Evolutionary conservation across 2,888 invertebrate genomes (phyloP).

Genomic region (Xiphydria camelus): DNA sequence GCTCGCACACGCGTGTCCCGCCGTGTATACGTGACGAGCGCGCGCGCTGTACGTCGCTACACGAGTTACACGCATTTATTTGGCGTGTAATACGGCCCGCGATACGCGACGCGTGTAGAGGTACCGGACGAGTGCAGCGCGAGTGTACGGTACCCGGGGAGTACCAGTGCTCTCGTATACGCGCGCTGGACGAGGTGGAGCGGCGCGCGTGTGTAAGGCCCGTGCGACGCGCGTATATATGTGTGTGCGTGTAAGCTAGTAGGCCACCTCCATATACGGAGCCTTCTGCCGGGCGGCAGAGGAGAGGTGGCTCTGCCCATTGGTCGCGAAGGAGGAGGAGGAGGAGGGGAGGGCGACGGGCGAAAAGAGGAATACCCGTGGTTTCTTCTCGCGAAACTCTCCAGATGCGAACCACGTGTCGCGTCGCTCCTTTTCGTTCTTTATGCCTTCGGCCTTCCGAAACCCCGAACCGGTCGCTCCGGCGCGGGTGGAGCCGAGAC

Average conservation of each 20-base stretch:
- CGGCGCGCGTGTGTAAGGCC: conserved; percentile 2
- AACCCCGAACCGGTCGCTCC: conserved; percentile 20
- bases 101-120: conserved; percentile 11
- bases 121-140: neutral
- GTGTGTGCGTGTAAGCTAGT: conserved; percentile 23
- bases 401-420: conserved; percentile 29
- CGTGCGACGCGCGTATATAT: conserved; percentile 2
- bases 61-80: conserved; percentile 9
- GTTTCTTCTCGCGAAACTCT: conserved; percentile 11
- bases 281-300: conserved; percentile 23
- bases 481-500: no score
- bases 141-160: neutral
- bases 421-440: conserved; percentile 6
- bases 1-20: no score
- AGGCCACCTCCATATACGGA: conserved; percentile 44
- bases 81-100: conserved; percentile 14
- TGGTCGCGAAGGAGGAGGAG: neutral
- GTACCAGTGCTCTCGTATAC: conserved; percentile 10
- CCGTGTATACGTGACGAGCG: neutral
- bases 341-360: neutral
- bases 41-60: neutral
- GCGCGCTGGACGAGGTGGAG: conserved; percentile 3
- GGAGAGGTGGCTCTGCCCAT: conserved; percentile 17
- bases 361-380: neutral
- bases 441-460: conserved; percentile 27